Conservation (phyloP, 2,113 vertebrate species). For the Amazona guildingii region DNA sequence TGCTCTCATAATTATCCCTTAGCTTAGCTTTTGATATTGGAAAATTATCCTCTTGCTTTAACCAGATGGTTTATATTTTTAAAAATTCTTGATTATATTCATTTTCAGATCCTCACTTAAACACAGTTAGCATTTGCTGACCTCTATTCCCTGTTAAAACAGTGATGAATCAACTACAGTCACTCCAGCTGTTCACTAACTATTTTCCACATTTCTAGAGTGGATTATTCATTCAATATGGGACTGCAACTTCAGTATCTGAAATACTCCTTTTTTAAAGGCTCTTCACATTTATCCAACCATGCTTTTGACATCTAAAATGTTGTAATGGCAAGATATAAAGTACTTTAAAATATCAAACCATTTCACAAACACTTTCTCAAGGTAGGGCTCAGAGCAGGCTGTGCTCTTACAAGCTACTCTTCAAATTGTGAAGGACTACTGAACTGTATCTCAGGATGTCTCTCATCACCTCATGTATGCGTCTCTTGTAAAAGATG, state of each 20-base stretch:
- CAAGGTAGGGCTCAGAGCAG: background rate
- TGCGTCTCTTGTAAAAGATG: background rate
- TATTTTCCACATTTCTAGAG: slow-evolving; percentile 42
- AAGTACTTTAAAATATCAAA: slow-evolving; percentile 12
- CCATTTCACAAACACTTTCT: slow-evolving; percentile 13
- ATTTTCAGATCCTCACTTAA: slow-evolving; percentile 56
- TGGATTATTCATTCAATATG: slow-evolving; percentile 32
- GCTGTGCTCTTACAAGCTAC: background rate
- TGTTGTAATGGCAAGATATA: background rate
- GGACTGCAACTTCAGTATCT: slow-evolving; percentile 16
- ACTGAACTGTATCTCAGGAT: background rate
- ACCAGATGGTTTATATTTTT: slow-evolving; percentile 57
- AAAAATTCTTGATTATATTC: slow-evolving; percentile 58
- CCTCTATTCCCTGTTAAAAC: slow-evolving; percentile 40
- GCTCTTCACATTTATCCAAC: slow-evolving; percentile 1
- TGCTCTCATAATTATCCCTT: slow-evolving; percentile 57
- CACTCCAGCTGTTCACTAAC: slow-evolving; percentile 62
- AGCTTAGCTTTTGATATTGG: slow-evolving; percentile 46
- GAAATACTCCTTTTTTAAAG: background rate
- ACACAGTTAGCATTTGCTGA: slow-evolving; percentile 61
- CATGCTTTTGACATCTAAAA: background rate
- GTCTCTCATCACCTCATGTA: background rate
- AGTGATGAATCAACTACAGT: slow-evolving; percentile 39
- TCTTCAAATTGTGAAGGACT: background rate
- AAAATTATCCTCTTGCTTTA: slow-evolving; percentile 61